These are phyloP conservation scores for Champsocephalus gunnari DNA, from an alignment of 2,797 vertebrate species.

Conservation along the genomic window DNA sequence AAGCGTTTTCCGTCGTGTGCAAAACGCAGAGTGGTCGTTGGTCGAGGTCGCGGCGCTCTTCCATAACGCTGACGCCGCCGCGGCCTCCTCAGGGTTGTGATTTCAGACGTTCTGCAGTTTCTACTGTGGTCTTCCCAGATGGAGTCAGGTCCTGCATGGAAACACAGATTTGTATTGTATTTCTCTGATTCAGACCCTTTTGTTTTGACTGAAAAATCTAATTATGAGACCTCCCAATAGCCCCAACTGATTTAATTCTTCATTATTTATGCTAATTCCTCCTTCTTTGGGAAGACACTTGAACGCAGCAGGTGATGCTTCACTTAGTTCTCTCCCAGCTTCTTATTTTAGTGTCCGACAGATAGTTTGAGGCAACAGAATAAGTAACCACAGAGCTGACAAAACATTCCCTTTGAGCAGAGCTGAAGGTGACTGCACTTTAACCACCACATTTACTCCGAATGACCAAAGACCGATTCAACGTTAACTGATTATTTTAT, in stretches of 20 bases:
- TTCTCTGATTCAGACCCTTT: constrained; percentile 51
- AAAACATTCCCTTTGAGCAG: constrained; percentile 64
- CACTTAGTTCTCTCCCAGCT: constrained; percentile 18
- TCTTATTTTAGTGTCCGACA: constrained; percentile 28
- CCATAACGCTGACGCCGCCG: constrained; percentile 47
- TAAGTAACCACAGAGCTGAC: constrained; percentile 54
- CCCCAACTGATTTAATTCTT: constrained; percentile 25
- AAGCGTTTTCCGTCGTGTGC: constrained; percentile 18
- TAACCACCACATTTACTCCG: constrained; percentile 60
- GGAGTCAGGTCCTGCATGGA: constrained; percentile 69
- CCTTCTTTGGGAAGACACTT: constrained; percentile 28
- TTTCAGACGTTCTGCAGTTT: constrained; percentile 47
- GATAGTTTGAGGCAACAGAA: constrained; percentile 45
- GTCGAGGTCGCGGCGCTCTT: constrained; percentile 50
- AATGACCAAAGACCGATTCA: constrained; percentile 79
- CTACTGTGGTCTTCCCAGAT: constrained; percentile 71
- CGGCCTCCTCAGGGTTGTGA: constrained; percentile 46
- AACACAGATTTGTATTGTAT: constrained; percentile 47
- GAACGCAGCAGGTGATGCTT: constrained; percentile 15
- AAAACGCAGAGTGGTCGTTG: constrained; percentile 31
- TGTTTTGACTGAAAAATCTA: constrained; percentile 53
- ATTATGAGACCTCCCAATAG: constrained; percentile 44
- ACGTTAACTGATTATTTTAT: constrained; percentile 45
- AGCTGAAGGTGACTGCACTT: constrained; percentile 75
- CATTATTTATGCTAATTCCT: constrained; percentile 3